Evolutionary conservation across 2,888 invertebrate species (phyloP).

Genomic region (Ophioninae sp.): DNA sequence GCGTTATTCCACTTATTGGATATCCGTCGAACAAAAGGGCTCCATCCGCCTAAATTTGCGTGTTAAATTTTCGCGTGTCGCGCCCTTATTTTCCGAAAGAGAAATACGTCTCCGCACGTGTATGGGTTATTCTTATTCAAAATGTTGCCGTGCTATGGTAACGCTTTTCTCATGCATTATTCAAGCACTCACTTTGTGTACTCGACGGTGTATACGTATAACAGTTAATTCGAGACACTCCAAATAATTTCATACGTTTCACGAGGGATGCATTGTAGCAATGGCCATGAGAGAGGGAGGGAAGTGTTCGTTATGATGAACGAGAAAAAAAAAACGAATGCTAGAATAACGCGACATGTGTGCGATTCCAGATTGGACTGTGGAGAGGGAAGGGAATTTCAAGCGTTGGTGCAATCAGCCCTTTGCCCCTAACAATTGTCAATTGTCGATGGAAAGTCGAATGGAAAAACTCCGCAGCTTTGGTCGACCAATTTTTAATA

Average conservation of each 20-base stretch:
- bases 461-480: not conserved
- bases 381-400: not conserved
- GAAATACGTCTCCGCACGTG: not conserved
- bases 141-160: conserved; percentile 33
- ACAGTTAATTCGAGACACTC: conserved; percentile 60
- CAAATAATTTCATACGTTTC: conserved; percentile 60
- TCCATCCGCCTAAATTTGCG: not conserved
- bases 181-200: conserved; percentile 54
- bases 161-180: conserved; percentile 60
- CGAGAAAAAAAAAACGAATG: conserved; percentile 14
- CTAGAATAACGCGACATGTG: not conserved
- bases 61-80: not conserved
- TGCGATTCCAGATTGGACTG: not conserved
- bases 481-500: no score
- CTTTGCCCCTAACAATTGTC: conserved; percentile 13
- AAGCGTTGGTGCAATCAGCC: not conserved
- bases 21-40: conserved; percentile 30
- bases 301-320: conserved; percentile 12
- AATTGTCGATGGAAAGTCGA: not conserved
- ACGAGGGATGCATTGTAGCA: conserved; percentile 54
- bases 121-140: conserved; percentile 47
- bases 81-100: not conserved
- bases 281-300: not conserved
- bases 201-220: conserved; percentile 46
- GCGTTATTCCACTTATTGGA: not conserved